Percentiles rank a stretch among this genome's conserved stretches.
phyloP scores from a whole-genome alignment of 2,113 vertebrate species.

The Malaclemys terrapin region DNA sequence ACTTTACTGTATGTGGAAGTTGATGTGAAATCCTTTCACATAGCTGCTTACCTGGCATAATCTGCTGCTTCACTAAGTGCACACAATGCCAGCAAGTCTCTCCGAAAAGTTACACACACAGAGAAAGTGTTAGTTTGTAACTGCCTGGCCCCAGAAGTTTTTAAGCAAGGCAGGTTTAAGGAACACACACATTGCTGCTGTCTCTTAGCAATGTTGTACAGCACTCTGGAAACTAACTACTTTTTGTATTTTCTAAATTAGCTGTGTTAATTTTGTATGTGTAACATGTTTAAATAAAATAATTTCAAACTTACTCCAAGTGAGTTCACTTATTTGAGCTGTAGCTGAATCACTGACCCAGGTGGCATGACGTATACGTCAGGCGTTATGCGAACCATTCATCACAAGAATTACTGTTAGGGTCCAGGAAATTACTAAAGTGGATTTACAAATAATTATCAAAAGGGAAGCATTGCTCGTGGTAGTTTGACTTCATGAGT shows the following conservation, averaged over 20 bases:
- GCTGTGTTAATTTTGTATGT: not conserved
- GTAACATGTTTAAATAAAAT: slow-evolving; percentile 55
- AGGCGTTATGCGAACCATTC: not conserved
- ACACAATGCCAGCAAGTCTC: not conserved
- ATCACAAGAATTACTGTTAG: not conserved
- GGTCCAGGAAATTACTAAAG: not conserved
- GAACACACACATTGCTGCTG: not conserved
- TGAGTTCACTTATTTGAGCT: not conserved
- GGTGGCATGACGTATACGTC: not conserved
- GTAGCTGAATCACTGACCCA: not conserved
- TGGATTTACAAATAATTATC: not conserved
- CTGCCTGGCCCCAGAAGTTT: not conserved
- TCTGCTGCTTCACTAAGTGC: not conserved
- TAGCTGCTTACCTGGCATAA: not conserved
- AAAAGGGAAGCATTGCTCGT: not conserved
- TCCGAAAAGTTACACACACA: not conserved
- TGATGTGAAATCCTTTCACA: not conserved
- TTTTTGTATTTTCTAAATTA: not conserved
- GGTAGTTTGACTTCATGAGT: not conserved
- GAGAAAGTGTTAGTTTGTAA: not conserved
- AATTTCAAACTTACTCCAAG: not conserved
- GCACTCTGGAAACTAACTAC: not conserved
- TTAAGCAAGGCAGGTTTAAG: not conserved
- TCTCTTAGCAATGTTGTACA: not conserved
- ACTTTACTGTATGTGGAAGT: not conserved